Conservation (phyloP, 2,113 vertebrate genomes). For the Saccopteryx leptura region DNA sequence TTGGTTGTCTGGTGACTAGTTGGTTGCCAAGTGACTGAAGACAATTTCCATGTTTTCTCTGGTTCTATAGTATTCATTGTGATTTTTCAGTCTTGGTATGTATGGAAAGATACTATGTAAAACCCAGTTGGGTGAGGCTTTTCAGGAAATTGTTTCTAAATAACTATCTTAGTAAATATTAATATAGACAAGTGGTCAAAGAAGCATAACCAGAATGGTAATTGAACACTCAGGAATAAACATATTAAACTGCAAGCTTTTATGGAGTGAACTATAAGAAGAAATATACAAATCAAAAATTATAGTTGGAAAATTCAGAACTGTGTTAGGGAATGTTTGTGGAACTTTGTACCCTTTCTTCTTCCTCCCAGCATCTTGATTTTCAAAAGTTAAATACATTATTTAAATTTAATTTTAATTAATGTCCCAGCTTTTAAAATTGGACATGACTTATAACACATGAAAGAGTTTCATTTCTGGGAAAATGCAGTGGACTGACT, state of each 20-base stretch:
- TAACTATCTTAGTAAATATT: neutral
- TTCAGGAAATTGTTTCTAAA: constrained; percentile 22
- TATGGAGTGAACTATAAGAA: no score
- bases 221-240: neutral
- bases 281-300: no score
- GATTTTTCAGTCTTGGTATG: neutral
- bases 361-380: neutral
- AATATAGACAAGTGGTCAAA: neutral
- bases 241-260: neutral
- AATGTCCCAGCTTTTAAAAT: neutral
- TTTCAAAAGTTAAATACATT: constrained; percentile 11
- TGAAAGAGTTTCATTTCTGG: neutral
- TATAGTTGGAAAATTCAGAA: neutral
- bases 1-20: neutral
- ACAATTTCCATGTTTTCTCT: neutral
- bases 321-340: neutral
- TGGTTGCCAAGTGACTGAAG: neutral
- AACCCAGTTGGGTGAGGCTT: neutral
- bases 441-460: neutral
- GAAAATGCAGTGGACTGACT: neutral
- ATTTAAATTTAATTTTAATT: neutral
- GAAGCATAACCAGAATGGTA: neutral
- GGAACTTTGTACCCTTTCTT: neutral
- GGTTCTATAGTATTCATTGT: neutral
- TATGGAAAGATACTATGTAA: neutral